These are phyloP conservation scores for Gambusia affinis DNA, from an alignment of 2,113 vertebrate species.

Conservation along the genomic window DNA sequence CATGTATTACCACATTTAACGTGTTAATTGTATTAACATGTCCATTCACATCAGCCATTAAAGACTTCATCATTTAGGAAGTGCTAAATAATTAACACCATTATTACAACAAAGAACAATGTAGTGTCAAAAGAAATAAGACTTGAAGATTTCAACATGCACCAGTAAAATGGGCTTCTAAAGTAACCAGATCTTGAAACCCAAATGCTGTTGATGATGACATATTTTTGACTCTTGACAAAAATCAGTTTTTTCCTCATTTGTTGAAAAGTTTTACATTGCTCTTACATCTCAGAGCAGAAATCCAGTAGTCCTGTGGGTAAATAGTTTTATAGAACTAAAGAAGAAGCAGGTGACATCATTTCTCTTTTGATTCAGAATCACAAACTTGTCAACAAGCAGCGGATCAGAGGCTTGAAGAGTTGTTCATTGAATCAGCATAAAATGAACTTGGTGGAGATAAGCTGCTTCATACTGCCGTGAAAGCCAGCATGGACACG, in stretches of 20 bases:
- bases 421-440: background rate
- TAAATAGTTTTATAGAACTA: background rate
- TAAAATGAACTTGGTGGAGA: background rate
- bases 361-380: background rate
- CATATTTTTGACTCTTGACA: background rate
- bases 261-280: background rate
- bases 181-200: constrained; percentile 5
- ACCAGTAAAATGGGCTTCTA: background rate
- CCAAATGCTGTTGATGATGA: background rate
- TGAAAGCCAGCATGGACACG: background rate
- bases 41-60: background rate
- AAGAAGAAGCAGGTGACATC: background rate
- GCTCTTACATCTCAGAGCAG: background rate
- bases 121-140: background rate
- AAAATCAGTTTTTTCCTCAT: background rate
- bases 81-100: background rate
- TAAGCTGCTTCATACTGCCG: background rate
- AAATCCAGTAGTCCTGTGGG: background rate
- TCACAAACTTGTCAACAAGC: background rate
- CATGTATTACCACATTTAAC: background rate
- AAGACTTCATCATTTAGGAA: background rate
- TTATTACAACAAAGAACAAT: background rate
- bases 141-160: background rate
- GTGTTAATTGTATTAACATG: background rate
- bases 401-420: background rate